A percentile compares a stretch with the other conserved stretches of the same genome.
Evolutionary conservation across 2,113 vertebrate genomes (phyloP).

Genomic region (Albula glossodonta): DNA sequence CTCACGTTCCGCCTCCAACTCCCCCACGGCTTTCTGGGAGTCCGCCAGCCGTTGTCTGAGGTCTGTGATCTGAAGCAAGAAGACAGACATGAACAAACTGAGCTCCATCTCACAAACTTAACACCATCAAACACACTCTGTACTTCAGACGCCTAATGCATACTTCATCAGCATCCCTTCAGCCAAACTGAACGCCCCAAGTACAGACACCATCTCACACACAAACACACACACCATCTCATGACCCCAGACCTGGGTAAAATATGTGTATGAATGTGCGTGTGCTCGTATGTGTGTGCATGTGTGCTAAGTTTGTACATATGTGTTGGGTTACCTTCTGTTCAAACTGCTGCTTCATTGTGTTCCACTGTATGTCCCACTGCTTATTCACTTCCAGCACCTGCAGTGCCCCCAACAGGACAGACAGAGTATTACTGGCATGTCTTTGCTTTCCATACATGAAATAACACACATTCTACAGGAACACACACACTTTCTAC

Average conservation of each 20-base stretch:
- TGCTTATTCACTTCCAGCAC: constrained; percentile 98
- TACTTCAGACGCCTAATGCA: too few species aligned
- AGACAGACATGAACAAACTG: not conserved
- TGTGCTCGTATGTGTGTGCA: not conserved
- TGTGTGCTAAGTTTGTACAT: not conserved
- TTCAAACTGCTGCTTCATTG: constrained; percentile 96
- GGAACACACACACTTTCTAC: not conserved
- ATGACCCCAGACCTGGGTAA: too few species aligned
- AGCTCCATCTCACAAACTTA: too few species aligned
- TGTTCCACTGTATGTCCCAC: constrained; percentile 97
- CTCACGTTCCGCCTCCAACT: constrained; percentile 86
- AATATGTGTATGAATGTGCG: not conserved
- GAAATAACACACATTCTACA: not conserved
- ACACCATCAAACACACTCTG: too few species aligned
- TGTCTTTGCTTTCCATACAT: not conserved
- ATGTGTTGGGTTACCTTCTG: constrained; percentile 83
- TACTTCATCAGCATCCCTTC: too few species aligned
- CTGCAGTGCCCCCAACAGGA: constrained; percentile 60
- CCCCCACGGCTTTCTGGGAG: constrained; percentile 80
- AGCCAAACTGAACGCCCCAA: not conserved
- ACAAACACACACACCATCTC: not conserved
- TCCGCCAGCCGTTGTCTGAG: constrained; percentile 86
- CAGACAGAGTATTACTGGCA: not conserved
- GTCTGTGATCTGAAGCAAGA: constrained; percentile 80
- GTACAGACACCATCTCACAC: constrained; percentile 27